Conservation (phyloP, 2,113 vertebrate genomes). For the Candoia aspera region DNA sequence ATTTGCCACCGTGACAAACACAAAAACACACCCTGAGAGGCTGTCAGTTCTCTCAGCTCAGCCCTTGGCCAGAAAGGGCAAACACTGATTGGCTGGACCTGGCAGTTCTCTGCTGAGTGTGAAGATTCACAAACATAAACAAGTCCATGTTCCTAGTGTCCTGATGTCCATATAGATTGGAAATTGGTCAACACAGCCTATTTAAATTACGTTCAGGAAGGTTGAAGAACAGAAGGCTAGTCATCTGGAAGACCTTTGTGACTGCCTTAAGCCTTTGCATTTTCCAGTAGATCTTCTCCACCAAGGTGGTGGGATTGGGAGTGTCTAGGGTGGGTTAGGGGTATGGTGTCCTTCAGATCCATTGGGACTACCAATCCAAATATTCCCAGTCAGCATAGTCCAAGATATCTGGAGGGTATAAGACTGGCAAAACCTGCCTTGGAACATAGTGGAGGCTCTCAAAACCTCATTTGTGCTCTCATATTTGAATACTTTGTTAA, state of each 20-base stretch:
- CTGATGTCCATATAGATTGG: background rate
- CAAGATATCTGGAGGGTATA: background rate
- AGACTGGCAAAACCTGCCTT: background rate
- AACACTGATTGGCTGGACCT: background rate
- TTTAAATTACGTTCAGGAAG: background rate
- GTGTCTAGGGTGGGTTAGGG: background rate
- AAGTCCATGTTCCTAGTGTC: background rate
- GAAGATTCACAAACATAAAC: background rate
- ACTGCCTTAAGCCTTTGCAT: background rate
- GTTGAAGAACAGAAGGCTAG: background rate
- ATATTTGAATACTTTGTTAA: background rate
- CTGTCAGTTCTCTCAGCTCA: background rate
- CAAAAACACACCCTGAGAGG: background rate
- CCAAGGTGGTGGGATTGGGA: background rate
- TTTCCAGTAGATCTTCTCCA: background rate
- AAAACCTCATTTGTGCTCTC: background rate
- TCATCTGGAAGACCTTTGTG: background rate
- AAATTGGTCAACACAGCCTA: background rate
- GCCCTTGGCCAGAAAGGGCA: background rate
- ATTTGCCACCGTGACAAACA: background rate
- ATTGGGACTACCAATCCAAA: background rate
- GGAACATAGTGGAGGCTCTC: background rate
- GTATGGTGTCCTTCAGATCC: background rate
- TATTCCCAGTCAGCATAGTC: background rate
- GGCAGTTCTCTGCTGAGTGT: background rate